These are phyloP conservation scores for Coelopa pilipes DNA, from an alignment of 2,888 invertebrate species.

Conservation along the genomic window DNA sequence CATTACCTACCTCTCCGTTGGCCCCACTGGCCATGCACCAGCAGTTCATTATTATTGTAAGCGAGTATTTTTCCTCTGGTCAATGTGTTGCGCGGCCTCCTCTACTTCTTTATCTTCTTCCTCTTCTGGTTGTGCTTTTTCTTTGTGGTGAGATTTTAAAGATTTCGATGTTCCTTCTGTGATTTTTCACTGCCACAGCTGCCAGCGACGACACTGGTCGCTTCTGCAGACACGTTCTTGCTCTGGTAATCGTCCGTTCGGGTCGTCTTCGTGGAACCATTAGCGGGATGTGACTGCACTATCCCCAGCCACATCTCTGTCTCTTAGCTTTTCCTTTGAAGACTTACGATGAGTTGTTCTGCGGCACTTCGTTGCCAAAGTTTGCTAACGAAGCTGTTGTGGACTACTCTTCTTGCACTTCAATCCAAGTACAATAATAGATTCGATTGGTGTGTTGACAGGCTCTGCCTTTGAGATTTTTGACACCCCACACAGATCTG, in stretches of 20 bases:
- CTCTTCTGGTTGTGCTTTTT: too few relatives aligned
- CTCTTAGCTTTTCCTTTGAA: too few relatives aligned
- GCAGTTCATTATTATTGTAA: not conserved
- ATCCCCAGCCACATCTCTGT: too few relatives aligned
- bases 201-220: not conserved
- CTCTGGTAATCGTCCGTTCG: too few relatives aligned
- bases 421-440: not conserved
- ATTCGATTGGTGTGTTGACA: too few relatives aligned
- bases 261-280: too few relatives aligned
- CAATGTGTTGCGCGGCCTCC: constrained; percentile 1
- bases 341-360: not conserved
- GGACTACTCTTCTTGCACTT: not conserved
- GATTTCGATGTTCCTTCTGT: constrained; percentile 42
- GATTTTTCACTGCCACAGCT: constrained; percentile 29
- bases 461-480: too few relatives aligned
- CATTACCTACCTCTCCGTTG: constrained; percentile 21
- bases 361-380: not conserved
- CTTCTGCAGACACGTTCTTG: too few relatives aligned
- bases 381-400: not conserved
- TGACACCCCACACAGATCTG: too few relatives aligned
- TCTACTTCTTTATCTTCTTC: constrained; percentile 6
- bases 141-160: constrained; percentile 36
- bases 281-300: too few relatives aligned
- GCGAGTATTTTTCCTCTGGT: not conserved
- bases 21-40: constrained; percentile 40